Base-by-base conservation (phyloP, 2,113 vertebrate species). In the Sander lucioperca region DNA sequence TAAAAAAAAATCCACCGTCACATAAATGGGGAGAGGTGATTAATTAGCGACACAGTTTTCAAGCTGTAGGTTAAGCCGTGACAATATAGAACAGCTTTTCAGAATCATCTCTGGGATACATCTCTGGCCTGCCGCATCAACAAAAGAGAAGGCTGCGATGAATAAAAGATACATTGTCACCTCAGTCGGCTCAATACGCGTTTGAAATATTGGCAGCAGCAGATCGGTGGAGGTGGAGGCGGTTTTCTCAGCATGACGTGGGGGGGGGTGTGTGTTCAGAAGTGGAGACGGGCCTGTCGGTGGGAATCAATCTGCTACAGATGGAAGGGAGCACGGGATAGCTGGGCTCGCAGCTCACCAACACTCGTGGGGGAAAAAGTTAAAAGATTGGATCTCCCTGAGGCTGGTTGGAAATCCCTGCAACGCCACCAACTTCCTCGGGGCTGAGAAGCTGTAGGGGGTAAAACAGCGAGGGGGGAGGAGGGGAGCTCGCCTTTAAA, bases 61-160 rank as follows among this genome's bases (percentile, higher is more conserved):
- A 91, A 90, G 90, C 91, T 91, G 92, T 85, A 91, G 88, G 92
- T 94, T 93, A 94, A 94, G 85, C 88, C 75, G 80, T 74, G 92
- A 93, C 92, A 94, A 91, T 91, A 85, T 62, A 78, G 86, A 95
- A 91, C 91, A 94, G 92, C 85, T 94, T 93, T 88, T 87, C 79
- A 83, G 86, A 79, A 87, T 88, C 86, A 81, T 88, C 86, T 48
- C 59, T 36, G 86, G 77, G 87, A 87, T 30, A 10, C 77, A 30
- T 83, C 74, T 59, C 68, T 2, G 76, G 78, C 80, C 88, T 43
- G 74, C 56, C n/a, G 39, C 82, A 58, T 59, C 77, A 12, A 82
- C 62, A 79, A 66, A 68, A 73, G 54, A 83, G 56, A 51, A 66
- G 57, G 66, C 72, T 39, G 73, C 61, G 21, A 90, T 94, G 91